Evolutionary conservation across 2,888 invertebrate genomes (phyloP).

Genomic region (Clunio marinus): DNA sequence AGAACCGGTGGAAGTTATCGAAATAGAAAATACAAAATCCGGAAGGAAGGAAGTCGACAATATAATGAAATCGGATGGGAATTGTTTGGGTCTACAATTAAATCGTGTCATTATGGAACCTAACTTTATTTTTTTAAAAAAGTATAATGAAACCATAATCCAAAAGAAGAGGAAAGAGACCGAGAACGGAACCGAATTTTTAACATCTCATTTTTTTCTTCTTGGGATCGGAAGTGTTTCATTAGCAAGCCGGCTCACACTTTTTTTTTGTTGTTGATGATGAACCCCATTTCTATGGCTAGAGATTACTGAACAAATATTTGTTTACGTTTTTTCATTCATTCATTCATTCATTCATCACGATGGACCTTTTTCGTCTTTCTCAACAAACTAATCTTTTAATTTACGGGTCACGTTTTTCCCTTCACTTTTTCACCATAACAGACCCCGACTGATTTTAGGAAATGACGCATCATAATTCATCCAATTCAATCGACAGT

Average conservation of each 20-base stretch:
- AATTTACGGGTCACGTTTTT: slow-evolving; percentile 26
- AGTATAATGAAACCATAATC: too few relatives aligned
- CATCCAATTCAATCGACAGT: slow-evolving; percentile 19
- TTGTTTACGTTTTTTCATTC: not conserved
- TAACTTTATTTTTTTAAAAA: not conserved
- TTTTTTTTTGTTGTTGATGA: too few relatives aligned
- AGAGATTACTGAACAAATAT: not conserved
- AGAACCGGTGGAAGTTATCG: not conserved
- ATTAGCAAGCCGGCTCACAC: slow-evolving; percentile 9
- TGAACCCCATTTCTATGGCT: not conserved
- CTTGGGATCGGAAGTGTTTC: slow-evolving; percentile 14
- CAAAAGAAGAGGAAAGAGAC: not conserved
- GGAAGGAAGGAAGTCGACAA: slow-evolving; percentile 35
- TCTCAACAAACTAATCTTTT: slow-evolving; percentile 19
- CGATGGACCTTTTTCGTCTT: slow-evolving; percentile 4
- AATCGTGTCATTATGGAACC: not conserved
- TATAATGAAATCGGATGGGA: slow-evolving; percentile 16
- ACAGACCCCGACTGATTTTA: too few relatives aligned
- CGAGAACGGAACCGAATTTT: slow-evolving; percentile 9
- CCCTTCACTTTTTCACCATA: not conserved
- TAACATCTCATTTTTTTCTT: not conserved
- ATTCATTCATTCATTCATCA: slow-evolving; percentile 12
- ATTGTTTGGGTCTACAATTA: not conserved
- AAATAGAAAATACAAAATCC: not conserved
- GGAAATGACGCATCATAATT: slow-evolving; percentile 13